Evolutionary conservation across 2,113 vertebrate species (phyloP), one percentile per base, ranked within the genome.

Genomic region (Proteles cristata): DNA sequence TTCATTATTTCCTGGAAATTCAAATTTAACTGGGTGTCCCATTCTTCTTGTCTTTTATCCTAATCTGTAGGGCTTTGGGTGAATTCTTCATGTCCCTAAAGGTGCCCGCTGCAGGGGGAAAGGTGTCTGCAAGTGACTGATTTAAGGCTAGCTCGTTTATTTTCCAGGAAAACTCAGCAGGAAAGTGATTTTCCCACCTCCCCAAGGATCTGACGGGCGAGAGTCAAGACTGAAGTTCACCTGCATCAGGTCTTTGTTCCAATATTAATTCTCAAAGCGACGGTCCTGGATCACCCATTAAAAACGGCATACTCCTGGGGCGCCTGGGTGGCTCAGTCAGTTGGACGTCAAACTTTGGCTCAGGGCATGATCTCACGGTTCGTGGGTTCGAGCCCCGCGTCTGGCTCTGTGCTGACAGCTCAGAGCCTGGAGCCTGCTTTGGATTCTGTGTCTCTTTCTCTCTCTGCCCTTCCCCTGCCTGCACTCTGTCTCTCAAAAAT

Each of bases 141-240:
- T 81, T 81, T 84, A 85, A 76, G 33, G 19, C 45, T 5, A 86
- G 45, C 1, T 33, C 39, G 2, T 9, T 86, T 58, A 58, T 93
- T 82, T 96, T 55, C 39, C 61, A 53, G n/a, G 61, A 86, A 95
- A 79, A 90, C 10, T 79, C n/a, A 91, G 96, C 65, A 55, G 93
- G 83, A 96, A 97, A 12, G 1, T 74, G 86, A 87, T 58, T 88
- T 96, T 90, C 73, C 53, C 69, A 58, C 33, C 23, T 89, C 26
- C n/a, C 7, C 43, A 91, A 71, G 89, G 50, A 83, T n/a, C 80
- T n/a, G 9, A 43, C 1, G 3, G 21, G 17, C 15, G 8, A 45
- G 61, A 48, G 48, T 55, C 19, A 58, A 58, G 55, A 58, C 55
- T 58, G 43, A n/a, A 86, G 35, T 28, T 86, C 45, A 35, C 33